Percentiles rank a stretch among this genome's conserved stretches.
These are phyloP conservation scores for Pseudochromis fuscus DNA, from an alignment of 2,797 vertebrate genomes.

Conservation along the genomic window DNA sequence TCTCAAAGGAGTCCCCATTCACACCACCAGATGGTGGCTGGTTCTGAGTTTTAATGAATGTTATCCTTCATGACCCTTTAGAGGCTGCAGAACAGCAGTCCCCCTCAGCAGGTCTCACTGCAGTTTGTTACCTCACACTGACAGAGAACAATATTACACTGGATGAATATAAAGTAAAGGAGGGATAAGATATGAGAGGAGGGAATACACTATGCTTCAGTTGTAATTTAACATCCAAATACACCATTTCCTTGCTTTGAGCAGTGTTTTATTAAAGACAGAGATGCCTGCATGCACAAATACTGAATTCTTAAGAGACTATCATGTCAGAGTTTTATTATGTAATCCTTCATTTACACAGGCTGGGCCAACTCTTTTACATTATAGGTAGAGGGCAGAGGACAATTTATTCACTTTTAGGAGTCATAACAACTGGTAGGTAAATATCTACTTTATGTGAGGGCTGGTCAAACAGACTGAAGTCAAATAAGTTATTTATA, in stretches of 20 bases:
- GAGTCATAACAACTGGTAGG: neutral
- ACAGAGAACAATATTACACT: slow-evolving; percentile 33
- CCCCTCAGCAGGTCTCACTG: slow-evolving; percentile 53
- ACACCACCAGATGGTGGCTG: slow-evolving; percentile 86
- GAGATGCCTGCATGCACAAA: slow-evolving; percentile 1
- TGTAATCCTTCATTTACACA: neutral
- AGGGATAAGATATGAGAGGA: slow-evolving; percentile 4
- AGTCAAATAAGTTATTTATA: neutral
- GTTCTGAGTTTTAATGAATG: slow-evolving; percentile 85
- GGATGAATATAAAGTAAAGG: slow-evolving; percentile 19
- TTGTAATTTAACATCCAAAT: slow-evolving; percentile 2
- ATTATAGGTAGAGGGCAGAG: too few relatives aligned
- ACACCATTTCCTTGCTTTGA: neutral
- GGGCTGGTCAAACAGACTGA: neutral
- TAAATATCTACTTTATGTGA: slow-evolving; percentile 5
- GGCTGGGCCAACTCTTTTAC: neutral
- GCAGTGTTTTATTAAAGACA: slow-evolving; percentile 6
- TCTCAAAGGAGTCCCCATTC: slow-evolving; percentile 75
- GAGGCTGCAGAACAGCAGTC: slow-evolving; percentile 48
- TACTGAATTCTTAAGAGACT: neutral
- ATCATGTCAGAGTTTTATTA: neutral
- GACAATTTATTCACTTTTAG: too few relatives aligned
- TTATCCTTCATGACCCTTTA: slow-evolving; percentile 69
- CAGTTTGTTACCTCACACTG: slow-evolving; percentile 48
- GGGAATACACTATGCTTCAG: neutral